A percentile compares a stretch with the other conserved stretches of the same genome.
These are phyloP conservation scores for Tuta absoluta DNA, from an alignment of 2,888 invertebrate species.

Conservation along the genomic window DNA sequence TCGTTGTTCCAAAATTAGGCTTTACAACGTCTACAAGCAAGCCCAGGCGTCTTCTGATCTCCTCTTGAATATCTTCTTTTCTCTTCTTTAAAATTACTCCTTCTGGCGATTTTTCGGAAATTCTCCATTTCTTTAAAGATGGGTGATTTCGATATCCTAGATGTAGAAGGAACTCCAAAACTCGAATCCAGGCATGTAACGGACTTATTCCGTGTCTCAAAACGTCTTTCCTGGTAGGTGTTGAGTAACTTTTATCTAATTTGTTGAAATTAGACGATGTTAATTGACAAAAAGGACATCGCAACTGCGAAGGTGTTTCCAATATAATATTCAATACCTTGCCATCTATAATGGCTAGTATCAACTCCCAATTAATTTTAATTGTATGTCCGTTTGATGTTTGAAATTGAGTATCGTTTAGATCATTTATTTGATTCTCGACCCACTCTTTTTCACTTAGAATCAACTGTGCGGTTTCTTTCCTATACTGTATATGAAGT, in stretches of 20 bases:
- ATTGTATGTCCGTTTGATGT: conserved; percentile 19
- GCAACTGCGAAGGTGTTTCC: conserved; percentile 20
- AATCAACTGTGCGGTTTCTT: conserved; percentile 7
- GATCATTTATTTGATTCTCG: conserved; percentile 24
- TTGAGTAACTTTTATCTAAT: conserved; percentile 13
- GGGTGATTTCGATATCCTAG: conserved; percentile 26
- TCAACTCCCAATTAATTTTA: conserved; percentile 17
- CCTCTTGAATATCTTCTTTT: conserved; percentile 21
- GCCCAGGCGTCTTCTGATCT: conserved; percentile 21
- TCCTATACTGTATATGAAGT: conserved; percentile 5
- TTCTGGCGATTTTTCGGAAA: conserved; percentile 2
- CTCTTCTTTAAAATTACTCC: neutral
- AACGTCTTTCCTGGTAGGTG: neutral
- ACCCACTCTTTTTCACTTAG: conserved; percentile 20
- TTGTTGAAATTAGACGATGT: conserved; percentile 28
- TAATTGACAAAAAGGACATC: conserved; percentile 26
- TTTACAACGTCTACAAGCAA: conserved; percentile 27
- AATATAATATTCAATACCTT: conserved; percentile 25
- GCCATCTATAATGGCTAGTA: conserved; percentile 22
- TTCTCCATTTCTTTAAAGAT: conserved; percentile 13
- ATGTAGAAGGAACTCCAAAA: conserved; percentile 26
- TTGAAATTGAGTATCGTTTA: conserved; percentile 18
- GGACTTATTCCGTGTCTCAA: conserved; percentile 15
- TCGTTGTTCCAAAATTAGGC: conserved; percentile 24
- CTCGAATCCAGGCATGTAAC: conserved; percentile 27